These are phyloP conservation scores for Dipus sagitta DNA, from an alignment of 2,797 vertebrate species.

Conservation along the genomic window DNA sequence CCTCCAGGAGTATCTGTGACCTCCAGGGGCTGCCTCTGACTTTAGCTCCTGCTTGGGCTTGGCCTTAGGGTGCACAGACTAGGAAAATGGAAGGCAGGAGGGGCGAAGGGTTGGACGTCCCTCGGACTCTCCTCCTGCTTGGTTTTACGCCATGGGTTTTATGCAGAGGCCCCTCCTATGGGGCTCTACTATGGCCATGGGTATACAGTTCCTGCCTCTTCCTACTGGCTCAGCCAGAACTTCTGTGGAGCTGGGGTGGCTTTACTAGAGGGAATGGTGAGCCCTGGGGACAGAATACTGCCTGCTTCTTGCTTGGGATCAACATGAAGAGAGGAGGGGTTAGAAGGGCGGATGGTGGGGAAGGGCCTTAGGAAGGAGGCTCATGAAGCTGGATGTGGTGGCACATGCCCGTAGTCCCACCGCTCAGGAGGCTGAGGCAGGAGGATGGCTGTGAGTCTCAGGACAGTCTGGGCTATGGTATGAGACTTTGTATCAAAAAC, in stretches of 20 bases:
- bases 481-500: neutral
- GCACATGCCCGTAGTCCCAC: neutral
- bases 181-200: neutral
- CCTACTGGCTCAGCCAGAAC: neutral
- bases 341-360: neutral
- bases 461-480: neutral
- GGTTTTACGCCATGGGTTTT: neutral
- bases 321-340: neutral
- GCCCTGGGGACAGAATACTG: neutral
- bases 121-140: too few species aligned
- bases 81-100: neutral
- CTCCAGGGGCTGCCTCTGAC: neutral
- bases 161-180: accelerated
- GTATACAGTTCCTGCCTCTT: neutral
- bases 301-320: neutral
- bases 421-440: neutral
- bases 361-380: neutral
- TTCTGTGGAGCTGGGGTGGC: neutral
- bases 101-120: neutral
- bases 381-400: neutral
- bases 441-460: neutral
- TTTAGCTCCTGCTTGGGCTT: neutral
- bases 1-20: neutral
- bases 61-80: neutral
- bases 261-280: neutral